phyloP scores from a whole-genome alignment of 2,797 vertebrate genomes.

The Sternotherus odoratus region DNA sequence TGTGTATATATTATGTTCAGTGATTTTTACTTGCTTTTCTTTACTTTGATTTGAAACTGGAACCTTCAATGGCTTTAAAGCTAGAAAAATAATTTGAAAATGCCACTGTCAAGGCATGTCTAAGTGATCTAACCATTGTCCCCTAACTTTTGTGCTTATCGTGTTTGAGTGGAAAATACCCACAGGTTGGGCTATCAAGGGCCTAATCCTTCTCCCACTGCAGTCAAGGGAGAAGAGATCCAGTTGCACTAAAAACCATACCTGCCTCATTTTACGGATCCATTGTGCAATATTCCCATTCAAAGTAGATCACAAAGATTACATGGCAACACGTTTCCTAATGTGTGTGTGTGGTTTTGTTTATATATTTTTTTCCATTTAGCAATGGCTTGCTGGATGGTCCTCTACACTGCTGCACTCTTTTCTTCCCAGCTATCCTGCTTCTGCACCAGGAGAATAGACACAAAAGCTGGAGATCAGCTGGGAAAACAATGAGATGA shows the following conservation, averaged over 20 bases:
- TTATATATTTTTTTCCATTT: background rate
- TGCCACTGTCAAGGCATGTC: background rate
- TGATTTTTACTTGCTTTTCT: slow-evolving; percentile 63
- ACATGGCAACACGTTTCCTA: background rate
- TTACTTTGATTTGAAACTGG: slow-evolving; percentile 37
- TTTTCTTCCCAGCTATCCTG: slow-evolving; percentile 25
- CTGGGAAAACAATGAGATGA: slow-evolving; percentile 21
- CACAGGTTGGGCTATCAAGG: background rate
- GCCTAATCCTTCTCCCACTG: too few relatives aligned
- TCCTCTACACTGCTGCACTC: background rate
- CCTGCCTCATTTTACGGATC: background rate
- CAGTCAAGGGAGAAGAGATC: background rate
- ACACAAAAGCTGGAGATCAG: slow-evolving; percentile 1
- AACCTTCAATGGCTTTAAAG: slow-evolving; percentile 36
- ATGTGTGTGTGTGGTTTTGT: background rate
- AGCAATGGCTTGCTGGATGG: background rate
- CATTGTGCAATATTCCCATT: background rate
- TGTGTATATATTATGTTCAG: slow-evolving; percentile 19
- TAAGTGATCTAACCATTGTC: background rate
- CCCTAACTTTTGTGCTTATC: background rate
- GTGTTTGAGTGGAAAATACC: background rate
- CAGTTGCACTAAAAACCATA: background rate
- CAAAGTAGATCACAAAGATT: background rate
- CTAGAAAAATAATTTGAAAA: slow-evolving; percentile 60
- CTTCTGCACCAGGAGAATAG: background rate